These are phyloP conservation scores for Syrmaticus mikado DNA, from an alignment of 2,113 vertebrate genomes.

Conservation along the genomic window DNA sequence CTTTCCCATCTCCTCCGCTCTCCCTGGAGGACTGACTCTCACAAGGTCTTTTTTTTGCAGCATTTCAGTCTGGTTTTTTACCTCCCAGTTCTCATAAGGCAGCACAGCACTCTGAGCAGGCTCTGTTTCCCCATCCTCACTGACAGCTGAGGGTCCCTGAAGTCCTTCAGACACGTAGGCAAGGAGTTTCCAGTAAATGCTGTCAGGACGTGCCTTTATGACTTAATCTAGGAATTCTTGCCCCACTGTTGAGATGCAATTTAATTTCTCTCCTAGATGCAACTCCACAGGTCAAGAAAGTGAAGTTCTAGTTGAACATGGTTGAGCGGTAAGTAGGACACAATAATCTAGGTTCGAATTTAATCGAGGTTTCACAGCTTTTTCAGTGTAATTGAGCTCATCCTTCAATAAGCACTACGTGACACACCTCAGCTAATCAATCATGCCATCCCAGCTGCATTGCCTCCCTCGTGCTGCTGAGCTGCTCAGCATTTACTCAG, in stretches of 20 bases:
- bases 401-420: background rate
- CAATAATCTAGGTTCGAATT: background rate
- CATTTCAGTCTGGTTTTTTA: background rate
- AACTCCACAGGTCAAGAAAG: background rate
- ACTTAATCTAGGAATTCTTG: background rate
- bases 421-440: background rate
- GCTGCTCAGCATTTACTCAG: background rate
- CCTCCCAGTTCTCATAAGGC: background rate
- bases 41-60: background rate
- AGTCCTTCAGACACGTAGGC: background rate
- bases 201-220: background rate
- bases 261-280: background rate
- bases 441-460: accelerated
- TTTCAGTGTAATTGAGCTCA: background rate
- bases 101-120: background rate
- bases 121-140: background rate
- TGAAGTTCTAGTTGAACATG: accelerated
- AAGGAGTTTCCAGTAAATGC: background rate
- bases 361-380: background rate
- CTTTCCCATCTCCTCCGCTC: background rate
- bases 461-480: background rate
- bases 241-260: background rate
- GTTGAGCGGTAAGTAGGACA: background rate
- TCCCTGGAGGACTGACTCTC: background rate
- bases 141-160: background rate